Evolutionary conservation across 2,888 invertebrate species (phyloP), one percentile per base, ranked within the genome.

Genomic region (Nomada ferruginata): DNA sequence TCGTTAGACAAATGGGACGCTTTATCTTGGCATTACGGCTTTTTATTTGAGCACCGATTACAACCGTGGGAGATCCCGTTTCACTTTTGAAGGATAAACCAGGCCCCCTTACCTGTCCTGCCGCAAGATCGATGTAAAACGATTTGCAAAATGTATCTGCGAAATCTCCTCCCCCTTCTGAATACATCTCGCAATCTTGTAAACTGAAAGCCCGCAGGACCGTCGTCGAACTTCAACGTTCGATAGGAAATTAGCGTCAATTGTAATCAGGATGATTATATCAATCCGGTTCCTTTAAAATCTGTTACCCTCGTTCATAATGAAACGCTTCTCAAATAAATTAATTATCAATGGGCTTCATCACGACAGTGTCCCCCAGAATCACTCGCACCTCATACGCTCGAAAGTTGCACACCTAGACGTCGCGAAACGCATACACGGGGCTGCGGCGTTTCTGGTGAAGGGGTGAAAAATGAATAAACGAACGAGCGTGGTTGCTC

Each of bases 31-130:
- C 89, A 91, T 92, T 91, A 92, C 90, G 91, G 89, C 90, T 91
- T 92, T 93, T 93, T 93, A 92, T 93, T 93, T 91, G 91, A 91
- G 89, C 91, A 88, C 89, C 91, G 92, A 92, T 93, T 93, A 92
- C 90, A 87, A 80, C 64, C 80, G 84, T 84, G 84, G 87, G 87
- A 85, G 81, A 75, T 59, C 78, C 65, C 59, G 59, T 55, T 53
- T 61, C 69, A 68, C 18, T 79, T 77, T 47, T 63, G 47, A 79
- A 66, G 85, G 76, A 76, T 75, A 60, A 84, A 84, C 66, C 70
- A 42, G n/a, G 59, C 52, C 75, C 83, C 50, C 11, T 74, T 71
- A 65, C 78, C 63, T 78, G 69, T 70, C 69, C 50, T 70, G 85
- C 42, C 71, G 84, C 85, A 87, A 90, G 90, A 92, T 92, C 90